Evolutionary conservation across 2,113 vertebrate genomes (phyloP).

Genomic region (Peromyscus californicus): DNA sequence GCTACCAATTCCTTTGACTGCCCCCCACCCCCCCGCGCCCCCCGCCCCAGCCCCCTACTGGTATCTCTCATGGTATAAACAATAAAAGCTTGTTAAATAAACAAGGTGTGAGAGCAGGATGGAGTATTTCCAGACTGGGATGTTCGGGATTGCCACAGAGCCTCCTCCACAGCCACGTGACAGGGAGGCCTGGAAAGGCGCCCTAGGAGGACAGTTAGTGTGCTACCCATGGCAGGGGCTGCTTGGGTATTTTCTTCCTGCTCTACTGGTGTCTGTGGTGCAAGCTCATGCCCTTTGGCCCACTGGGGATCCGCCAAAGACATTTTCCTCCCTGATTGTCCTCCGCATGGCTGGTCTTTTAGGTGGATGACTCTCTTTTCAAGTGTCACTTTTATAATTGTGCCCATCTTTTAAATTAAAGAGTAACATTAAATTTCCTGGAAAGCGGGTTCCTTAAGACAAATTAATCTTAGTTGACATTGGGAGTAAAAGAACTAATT

Average conservation of each 20-base stretch:
- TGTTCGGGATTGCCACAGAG: not conserved
- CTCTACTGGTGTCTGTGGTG: not conserved
- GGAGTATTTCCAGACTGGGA: not conserved
- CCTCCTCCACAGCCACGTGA: not conserved
- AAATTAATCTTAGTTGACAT: conserved; percentile 49
- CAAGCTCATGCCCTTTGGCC: not conserved
- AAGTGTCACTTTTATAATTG: conserved; percentile 36
- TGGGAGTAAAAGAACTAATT: not conserved
- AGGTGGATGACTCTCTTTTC: not conserved
- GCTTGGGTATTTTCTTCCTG: not conserved
- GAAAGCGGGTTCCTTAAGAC: not conserved
- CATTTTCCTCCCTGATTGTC: not conserved
- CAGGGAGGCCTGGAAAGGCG: not conserved
- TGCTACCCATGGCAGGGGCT: not conserved
- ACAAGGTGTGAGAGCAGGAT: not conserved
- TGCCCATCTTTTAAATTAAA: conserved; percentile 24
- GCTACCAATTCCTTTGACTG: not conserved
- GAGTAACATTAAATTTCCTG: conserved; percentile 32
- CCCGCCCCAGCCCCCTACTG: not conserved
- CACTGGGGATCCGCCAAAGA: not conserved
- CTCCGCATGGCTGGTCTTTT: conserved; percentile 42
- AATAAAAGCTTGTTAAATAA: not conserved
- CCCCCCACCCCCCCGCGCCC: too few relatives aligned
- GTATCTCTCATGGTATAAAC: not conserved
- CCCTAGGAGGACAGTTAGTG: not conserved